A percentile compares a stretch with the other conserved stretches of the same genome.
phyloP scores from a whole-genome alignment of 2,888 invertebrate species.

The Rotaria socialis region DNA sequence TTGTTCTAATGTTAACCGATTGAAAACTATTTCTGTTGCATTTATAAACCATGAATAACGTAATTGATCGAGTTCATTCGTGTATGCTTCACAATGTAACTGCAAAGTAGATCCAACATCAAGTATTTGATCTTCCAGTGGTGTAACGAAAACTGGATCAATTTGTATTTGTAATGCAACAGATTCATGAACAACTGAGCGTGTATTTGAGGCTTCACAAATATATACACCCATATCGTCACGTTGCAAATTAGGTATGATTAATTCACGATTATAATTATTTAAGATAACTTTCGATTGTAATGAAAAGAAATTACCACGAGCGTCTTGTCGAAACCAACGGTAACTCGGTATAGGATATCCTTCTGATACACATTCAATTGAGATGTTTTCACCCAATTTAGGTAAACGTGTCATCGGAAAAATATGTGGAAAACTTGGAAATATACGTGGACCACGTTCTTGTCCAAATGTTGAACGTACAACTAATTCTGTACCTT shows the following conservation, averaged over 20 bases:
- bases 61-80: conserved; percentile 36
- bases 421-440: conserved; percentile 47
- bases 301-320: conserved; percentile 30
- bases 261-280: conserved; percentile 43
- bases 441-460: conserved; percentile 45
- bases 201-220: conserved; percentile 43
- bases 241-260: conserved; percentile 43
- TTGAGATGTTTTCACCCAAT: conserved; percentile 41
- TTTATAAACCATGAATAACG: conserved; percentile 45
- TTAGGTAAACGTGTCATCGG: conserved; percentile 41
- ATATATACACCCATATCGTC: conserved; percentile 43
- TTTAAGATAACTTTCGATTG: conserved; percentile 43
- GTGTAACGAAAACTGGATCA: conserved; percentile 42
- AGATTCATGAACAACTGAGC: conserved; percentile 4
- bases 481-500: conserved; percentile 41
- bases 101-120: conserved; percentile 42
- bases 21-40: conserved; percentile 40
- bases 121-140: conserved; percentile 42
- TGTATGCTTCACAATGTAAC: conserved; percentile 46
- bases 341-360: conserved; percentile 45
- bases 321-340: conserved; percentile 38
- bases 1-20: neutral
- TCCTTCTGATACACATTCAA: conserved; percentile 47
- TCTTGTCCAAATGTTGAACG: conserved; percentile 40
- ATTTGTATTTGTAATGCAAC: conserved; percentile 41